These are phyloP conservation scores for Graptemys geographica DNA, from an alignment of 2,797 vertebrate species.

Conservation along the genomic window DNA sequence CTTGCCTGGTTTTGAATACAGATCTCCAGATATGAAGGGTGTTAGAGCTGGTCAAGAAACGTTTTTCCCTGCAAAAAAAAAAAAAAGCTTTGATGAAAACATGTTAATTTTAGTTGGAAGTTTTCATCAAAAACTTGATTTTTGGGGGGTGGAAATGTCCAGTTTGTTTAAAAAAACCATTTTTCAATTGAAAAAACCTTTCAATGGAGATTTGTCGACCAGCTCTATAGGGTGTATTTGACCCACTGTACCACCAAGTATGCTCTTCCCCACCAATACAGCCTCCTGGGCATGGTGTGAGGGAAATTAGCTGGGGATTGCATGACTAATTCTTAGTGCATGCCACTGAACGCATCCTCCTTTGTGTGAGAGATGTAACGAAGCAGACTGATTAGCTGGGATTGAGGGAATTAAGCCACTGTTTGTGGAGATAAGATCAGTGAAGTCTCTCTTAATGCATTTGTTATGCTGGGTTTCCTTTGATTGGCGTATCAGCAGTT, in stretches of 20 bases:
- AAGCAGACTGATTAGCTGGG: slow-evolving; percentile 48
- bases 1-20: background rate
- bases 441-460: slow-evolving; percentile 51
- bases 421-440: slow-evolving; percentile 55
- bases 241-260: background rate
- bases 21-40: background rate
- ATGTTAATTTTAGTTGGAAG: background rate
- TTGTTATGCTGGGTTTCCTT: slow-evolving; percentile 63
- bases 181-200: background rate
- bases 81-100: background rate
- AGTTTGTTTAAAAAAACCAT: background rate
- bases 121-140: slow-evolving; percentile 26
- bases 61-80: background rate
- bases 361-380: slow-evolving; percentile 31
- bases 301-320: background rate
- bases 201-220: background rate
- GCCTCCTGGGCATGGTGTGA: background rate
- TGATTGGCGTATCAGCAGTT: slow-evolving; percentile 62
- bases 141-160: background rate
- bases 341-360: slow-evolving; percentile 19
- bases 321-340: background rate
- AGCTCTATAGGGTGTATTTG: background rate
- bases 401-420: slow-evolving; percentile 55
- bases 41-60: background rate
- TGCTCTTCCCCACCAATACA: background rate